These are phyloP conservation scores for Gymnothorax javanicus DNA, from an alignment of 2,797 vertebrate genomes.

Conservation along the genomic window DNA sequence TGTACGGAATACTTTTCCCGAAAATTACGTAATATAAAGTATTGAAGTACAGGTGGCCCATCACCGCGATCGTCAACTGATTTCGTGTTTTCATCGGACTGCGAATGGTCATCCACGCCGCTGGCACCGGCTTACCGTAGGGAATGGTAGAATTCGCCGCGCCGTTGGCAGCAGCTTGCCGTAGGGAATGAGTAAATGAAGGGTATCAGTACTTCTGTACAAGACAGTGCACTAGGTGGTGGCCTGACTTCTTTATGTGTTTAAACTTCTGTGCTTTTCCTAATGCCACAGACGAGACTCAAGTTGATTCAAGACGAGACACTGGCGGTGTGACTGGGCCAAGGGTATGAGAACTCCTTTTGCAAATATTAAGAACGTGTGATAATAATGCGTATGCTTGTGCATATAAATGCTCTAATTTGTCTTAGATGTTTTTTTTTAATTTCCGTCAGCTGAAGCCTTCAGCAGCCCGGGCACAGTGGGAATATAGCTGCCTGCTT, in stretches of 20 bases:
- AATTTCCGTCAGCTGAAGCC: not conserved
- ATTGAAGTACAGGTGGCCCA: too few relatives aligned
- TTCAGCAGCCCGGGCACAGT: not conserved
- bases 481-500: slow-evolving; percentile 25
- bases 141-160: too few relatives aligned
- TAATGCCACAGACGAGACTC: not conserved
- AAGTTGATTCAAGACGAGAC: not conserved
- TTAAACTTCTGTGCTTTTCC: not conserved
- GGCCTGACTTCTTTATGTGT: not conserved
- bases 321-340: not conserved
- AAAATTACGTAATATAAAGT: too few relatives aligned
- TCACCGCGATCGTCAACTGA: too few relatives aligned
- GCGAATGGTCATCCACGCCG: too few relatives aligned
- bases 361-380: not conserved
- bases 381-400: not conserved
- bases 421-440: not conserved
- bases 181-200: too few relatives aligned
- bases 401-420: not conserved
- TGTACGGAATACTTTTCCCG: too few relatives aligned
- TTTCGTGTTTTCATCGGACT: too few relatives aligned
- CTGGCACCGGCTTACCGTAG: too few relatives aligned
- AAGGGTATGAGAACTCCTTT: not conserved
- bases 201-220: too few relatives aligned
- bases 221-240: too few relatives aligned
- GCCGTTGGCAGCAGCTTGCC: too few relatives aligned